Evolutionary conservation across 2,888 invertebrate genomes (phyloP).

Genomic region (Metopia argyrocephala): DNA sequence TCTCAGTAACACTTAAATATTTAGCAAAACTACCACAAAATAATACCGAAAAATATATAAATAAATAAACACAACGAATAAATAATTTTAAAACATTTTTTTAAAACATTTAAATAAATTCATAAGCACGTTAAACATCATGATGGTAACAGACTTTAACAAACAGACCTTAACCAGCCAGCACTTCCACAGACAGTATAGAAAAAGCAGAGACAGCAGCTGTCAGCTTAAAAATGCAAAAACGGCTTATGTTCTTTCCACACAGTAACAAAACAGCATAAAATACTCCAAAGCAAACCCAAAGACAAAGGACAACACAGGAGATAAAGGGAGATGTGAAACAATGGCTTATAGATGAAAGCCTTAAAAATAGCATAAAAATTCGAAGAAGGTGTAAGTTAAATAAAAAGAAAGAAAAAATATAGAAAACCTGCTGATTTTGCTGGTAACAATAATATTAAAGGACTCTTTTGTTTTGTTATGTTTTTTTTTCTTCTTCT

Average conservation of each 20-base stretch:
- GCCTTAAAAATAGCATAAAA: not conserved
- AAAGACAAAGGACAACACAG: not conserved
- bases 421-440: conserved; percentile 41
- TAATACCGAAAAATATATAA: not conserved
- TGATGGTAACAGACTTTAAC: not conserved
- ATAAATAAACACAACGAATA: conserved; percentile 8
- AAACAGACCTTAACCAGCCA: conserved; percentile 19
- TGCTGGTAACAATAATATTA: not conserved
- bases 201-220: conserved; percentile 35
- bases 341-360: not conserved
- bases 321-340: not conserved
- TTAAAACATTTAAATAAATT: conserved; percentile 61
- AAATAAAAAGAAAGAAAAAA: not conserved
- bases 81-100: conserved; percentile 47
- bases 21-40: too few relatives aligned
- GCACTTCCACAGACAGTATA: not conserved
- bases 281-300: not conserved
- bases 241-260: conserved; percentile 44
- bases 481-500: too few relatives aligned
- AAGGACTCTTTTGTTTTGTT: conserved; percentile 21
- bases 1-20: too few relatives aligned
- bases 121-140: conserved; percentile 43
- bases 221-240: conserved; percentile 60
- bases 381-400: not conserved
- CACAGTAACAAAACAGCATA: conserved; percentile 30